phyloP scores from a whole-genome alignment of 2,113 vertebrate species.

The Apteryx owenii region DNA sequence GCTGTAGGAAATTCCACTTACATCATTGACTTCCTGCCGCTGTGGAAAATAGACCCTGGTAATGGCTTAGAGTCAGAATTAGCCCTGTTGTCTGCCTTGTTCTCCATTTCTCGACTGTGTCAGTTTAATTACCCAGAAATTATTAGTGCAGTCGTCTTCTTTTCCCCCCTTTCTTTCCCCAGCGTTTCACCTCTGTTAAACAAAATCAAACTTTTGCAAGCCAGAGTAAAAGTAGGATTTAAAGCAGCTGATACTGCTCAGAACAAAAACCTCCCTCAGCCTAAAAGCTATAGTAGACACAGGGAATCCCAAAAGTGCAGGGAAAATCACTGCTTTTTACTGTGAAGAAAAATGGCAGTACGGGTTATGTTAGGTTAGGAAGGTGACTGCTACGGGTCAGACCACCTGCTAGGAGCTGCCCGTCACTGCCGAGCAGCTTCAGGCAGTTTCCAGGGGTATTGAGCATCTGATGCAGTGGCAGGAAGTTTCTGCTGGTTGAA shows the following conservation, averaged over 20 bases:
- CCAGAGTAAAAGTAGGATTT: not conserved
- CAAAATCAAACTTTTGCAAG: not conserved
- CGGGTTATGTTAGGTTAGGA: not conserved
- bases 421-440: not conserved
- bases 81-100: not conserved
- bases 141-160: not conserved
- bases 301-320: not conserved
- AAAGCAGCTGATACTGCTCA: not conserved
- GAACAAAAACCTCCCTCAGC: not conserved
- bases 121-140: slow-evolving; percentile 31
- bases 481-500: not conserved
- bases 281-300: not conserved
- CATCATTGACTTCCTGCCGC: slow-evolving; percentile 30
- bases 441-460: not conserved
- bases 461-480: not conserved
- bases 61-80: slow-evolving; percentile 13
- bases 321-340: not conserved
- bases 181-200: not conserved
- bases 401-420: not conserved
- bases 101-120: not conserved
- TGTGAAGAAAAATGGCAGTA: not conserved
- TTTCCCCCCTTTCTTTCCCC: not conserved
- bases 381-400: not conserved
- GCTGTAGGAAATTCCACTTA: slow-evolving; percentile 57
- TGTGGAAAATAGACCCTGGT: slow-evolving; percentile 36